These are phyloP conservation scores for Papilio elwesi DNA, from an alignment of 2,888 invertebrate species.

Conservation along the genomic window DNA sequence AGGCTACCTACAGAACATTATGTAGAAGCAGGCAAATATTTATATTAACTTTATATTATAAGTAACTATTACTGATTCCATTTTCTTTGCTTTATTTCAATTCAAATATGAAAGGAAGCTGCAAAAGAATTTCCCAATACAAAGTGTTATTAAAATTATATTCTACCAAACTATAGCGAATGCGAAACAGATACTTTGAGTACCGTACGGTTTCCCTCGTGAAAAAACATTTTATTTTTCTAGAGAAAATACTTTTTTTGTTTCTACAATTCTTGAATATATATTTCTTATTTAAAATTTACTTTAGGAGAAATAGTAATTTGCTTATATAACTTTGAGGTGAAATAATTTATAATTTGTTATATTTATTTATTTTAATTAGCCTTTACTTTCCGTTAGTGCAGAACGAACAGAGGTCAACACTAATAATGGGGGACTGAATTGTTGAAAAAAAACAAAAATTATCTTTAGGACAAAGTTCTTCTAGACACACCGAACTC, in stretches of 20 bases:
- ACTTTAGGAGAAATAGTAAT: neutral
- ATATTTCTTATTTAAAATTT: slow-evolving; percentile 1
- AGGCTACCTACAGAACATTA: too few relatives aligned
- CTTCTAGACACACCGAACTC: too few relatives aligned
- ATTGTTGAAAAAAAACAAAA: too few relatives aligned
- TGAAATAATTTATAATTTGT: neutral
- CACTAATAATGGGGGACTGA: too few relatives aligned
- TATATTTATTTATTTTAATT: neutral
- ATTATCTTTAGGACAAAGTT: too few relatives aligned
- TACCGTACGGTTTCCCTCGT: neutral
- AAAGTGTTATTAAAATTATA: slow-evolving; percentile 20
- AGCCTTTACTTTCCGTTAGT: too few relatives aligned
- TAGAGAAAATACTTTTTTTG: neutral
- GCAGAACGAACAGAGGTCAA: too few relatives aligned
- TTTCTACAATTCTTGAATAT: neutral
- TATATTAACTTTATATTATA: too few relatives aligned
- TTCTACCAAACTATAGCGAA: slow-evolving; percentile 17
- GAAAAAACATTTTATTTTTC: slow-evolving; percentile 17
- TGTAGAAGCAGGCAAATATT: too few relatives aligned
- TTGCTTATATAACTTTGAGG: neutral
- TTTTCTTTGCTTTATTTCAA: neutral
- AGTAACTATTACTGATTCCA: too few relatives aligned
- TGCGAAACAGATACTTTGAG: slow-evolving; percentile 13
- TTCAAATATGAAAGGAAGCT: slow-evolving; percentile 4
- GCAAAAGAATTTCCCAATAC: neutral